A percentile compares a stretch with the other conserved stretches of the same genome.
These are phyloP conservation scores for Chorisops tibialis DNA, from an alignment of 2,888 invertebrate species.

Conservation along the genomic window DNA sequence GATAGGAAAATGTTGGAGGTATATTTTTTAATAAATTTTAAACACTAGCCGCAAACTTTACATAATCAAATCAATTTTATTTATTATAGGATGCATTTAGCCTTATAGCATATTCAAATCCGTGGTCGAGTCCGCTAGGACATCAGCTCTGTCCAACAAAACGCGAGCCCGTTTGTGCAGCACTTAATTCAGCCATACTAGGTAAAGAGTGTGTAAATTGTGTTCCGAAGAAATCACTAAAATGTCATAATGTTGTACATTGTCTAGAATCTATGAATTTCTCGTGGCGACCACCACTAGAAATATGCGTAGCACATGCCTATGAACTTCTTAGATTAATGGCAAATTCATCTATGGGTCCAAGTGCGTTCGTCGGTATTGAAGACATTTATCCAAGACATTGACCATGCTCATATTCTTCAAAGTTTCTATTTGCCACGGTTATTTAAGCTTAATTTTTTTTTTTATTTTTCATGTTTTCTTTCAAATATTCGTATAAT, in stretches of 20 bases:
- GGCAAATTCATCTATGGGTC: constrained; percentile 84
- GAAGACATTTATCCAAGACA: constrained; percentile 66
- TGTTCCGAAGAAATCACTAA: too few relatives aligned
- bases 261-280: constrained; percentile 90
- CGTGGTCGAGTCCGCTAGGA: constrained; percentile 94
- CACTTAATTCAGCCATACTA: constrained; percentile 95
- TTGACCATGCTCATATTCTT: constrained; percentile 44
- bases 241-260: constrained; percentile 31
- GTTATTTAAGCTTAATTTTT: constrained; percentile 36
- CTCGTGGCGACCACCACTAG: constrained; percentile 87
- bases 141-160: constrained; percentile 94
- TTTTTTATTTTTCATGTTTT: neutral
- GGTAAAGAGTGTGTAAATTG: constrained; percentile 56
- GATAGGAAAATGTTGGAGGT: constrained; percentile 93
- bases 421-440: constrained; percentile 39
- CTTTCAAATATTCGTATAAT: neutral
- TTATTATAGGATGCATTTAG: constrained; percentile 86
- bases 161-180: constrained; percentile 91
- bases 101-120: constrained; percentile 94
- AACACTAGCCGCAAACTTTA: neutral
- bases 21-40: constrained; percentile 17
- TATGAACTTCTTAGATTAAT: constrained; percentile 84
- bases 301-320: constrained; percentile 88
- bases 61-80: neutral
- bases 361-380: constrained; percentile 93